A percentile compares a stretch with the other conserved stretches of the same genome.
Conservation (phyloP, 2,113 vertebrate genomes). For the Microtus oregoni region DNA sequence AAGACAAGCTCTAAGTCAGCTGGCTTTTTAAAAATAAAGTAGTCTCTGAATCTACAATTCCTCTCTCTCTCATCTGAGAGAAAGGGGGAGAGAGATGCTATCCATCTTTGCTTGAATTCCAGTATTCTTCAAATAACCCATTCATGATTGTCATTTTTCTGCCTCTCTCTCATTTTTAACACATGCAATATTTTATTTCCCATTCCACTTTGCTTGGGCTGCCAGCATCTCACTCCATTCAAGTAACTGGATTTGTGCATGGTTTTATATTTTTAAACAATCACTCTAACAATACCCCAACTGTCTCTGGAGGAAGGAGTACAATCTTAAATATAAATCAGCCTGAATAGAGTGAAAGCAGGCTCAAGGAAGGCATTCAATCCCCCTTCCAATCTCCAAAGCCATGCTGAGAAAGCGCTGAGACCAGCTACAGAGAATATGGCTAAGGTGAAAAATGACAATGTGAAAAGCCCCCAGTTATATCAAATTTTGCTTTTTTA, state of each 20-base stretch:
- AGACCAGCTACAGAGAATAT: conserved; percentile 58
- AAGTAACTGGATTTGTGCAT: conserved; percentile 57
- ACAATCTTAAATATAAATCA: conserved; percentile 68
- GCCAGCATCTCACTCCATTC: conserved; percentile 36
- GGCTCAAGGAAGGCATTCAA: conserved; percentile 13
- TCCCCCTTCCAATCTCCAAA: conserved; percentile 47
- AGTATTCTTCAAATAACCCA: neutral
- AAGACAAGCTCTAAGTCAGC: neutral
- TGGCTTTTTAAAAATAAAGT: neutral
- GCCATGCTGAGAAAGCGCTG: conserved; percentile 60
- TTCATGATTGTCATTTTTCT: neutral
- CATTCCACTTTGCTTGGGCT: neutral
- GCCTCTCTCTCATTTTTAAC: neutral
- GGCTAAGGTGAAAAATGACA: conserved; percentile 67
- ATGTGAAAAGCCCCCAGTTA: conserved; percentile 49
- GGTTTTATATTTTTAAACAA: conserved; percentile 67
- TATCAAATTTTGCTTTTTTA: conserved; percentile 72
- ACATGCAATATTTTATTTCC: conserved; percentile 39
- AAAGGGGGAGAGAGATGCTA: too few species aligned
- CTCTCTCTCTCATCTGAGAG: neutral
- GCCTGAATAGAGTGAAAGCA: conserved; percentile 12
- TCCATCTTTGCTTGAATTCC: conserved; percentile 27
- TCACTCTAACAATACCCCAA: conserved; percentile 58
- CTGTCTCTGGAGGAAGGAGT: conserved; percentile 28
- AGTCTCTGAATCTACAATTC: conserved; percentile 18